Conservation (phyloP, 2,888 invertebrate species). For the Lamellibrachia satsuma region DNA sequence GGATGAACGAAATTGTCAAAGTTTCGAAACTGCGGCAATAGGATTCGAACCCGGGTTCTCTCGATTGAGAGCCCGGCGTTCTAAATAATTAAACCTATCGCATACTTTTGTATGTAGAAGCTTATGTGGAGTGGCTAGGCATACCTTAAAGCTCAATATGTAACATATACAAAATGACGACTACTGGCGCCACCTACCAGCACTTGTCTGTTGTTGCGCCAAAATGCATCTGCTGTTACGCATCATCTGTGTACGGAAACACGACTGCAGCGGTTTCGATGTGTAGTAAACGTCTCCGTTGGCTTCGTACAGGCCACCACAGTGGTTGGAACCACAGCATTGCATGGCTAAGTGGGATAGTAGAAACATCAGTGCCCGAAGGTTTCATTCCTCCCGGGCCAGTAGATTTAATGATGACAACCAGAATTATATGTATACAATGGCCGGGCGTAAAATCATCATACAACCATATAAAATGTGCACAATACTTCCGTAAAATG, state of each 20-base stretch:
- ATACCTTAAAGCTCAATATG: not conserved
- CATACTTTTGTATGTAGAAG: not conserved
- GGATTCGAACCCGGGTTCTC: too few relatives aligned
- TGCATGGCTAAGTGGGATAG: not conserved
- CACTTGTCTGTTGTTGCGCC: not conserved
- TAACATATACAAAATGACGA: not conserved
- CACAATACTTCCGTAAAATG: too few relatives aligned
- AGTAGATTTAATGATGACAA: too few relatives aligned
- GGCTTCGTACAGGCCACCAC: not conserved
- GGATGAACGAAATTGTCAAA: too few relatives aligned
- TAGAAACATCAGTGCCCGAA: not conserved
- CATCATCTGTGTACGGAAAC: conserved; percentile 12
- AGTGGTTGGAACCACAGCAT: not conserved
- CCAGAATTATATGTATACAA: too few relatives aligned
- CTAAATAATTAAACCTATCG: not conserved
- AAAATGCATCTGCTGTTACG: not conserved
- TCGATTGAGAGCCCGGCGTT: too few relatives aligned
- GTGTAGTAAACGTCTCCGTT: not conserved
- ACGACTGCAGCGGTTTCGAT: not conserved
- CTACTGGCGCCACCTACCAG: not conserved
- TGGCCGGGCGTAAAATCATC: too few relatives aligned
- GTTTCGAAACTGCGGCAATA: too few relatives aligned
- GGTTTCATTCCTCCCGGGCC: too few relatives aligned
- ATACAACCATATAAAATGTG: too few relatives aligned
- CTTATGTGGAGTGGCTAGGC: not conserved